These are phyloP conservation scores for Neodiprion virginianus DNA, from an alignment of 1,140 invertebrate species.

Conservation along the genomic window DNA sequence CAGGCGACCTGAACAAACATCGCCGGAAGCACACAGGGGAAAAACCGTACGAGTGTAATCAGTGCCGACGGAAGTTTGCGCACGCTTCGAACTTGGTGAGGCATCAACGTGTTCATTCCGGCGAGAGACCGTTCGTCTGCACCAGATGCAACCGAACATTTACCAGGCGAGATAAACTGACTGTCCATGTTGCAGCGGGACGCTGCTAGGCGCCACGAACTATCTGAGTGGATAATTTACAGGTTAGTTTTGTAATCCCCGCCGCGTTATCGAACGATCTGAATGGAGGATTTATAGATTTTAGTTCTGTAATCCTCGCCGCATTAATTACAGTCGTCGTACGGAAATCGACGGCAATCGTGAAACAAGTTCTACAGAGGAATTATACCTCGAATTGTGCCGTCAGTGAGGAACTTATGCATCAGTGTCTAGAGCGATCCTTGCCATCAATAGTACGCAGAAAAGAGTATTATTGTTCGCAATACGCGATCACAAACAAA, in stretches of 20 bases:
- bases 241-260: no score
- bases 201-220: not conserved
- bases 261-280: not conserved
- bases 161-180: slow-evolving; percentile 29
- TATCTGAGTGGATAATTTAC: not conserved
- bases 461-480: no score
- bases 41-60: slow-evolving; percentile 26
- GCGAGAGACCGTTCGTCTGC: slow-evolving; percentile 30
- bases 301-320: no score
- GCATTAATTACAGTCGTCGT: no score
- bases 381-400: no score
- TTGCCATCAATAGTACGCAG: no score
- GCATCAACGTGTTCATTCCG: slow-evolving; percentile 33
- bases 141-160: slow-evolving; percentile 24
- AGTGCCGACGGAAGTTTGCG: slow-evolving; percentile 26
- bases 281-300: not conserved
- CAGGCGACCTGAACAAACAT: slow-evolving; percentile 33
- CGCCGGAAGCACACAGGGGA: slow-evolving; percentile 32
- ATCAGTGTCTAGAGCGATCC: no score
- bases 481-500: no score
- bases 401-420: no score
- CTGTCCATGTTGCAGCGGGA: slow-evolving; percentile 8
- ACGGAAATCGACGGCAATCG: no score
- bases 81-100: slow-evolving; percentile 29
- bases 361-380: no score